Conservation (phyloP, 1,140 invertebrate species). For the Neuroterus valhalla region DNA sequence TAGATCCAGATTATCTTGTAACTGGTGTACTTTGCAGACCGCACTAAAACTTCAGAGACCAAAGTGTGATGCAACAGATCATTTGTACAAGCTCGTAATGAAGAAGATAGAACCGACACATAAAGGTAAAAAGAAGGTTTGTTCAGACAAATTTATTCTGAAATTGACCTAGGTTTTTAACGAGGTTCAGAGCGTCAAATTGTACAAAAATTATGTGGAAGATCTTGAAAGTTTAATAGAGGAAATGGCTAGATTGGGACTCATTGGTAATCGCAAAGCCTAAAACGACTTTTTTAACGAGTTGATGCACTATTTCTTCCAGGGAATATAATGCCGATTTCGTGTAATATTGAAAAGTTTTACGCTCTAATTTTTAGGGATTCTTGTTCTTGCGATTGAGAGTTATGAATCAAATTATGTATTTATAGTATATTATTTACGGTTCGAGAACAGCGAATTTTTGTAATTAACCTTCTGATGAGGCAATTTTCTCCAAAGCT, state of each 20-base stretch:
- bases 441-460: no score
- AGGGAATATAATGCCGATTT: constrained; percentile 59
- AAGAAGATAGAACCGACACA: constrained; percentile 60
- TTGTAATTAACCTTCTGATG: no score
- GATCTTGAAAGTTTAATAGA: constrained; percentile 55
- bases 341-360: constrained; percentile 50
- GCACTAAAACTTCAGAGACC: constrained; percentile 59
- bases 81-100: constrained; percentile 62
- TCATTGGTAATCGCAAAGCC: constrained; percentile 56
- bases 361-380: constrained; percentile 44
- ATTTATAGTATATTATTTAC: no score
- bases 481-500: no score
- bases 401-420: background rate
- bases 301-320: constrained; percentile 62
- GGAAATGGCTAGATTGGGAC: constrained; percentile 58
- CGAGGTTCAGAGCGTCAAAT: constrained; percentile 45
- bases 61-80: constrained; percentile 59
- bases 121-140: constrained; percentile 42
- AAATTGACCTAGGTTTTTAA: constrained; percentile 42
- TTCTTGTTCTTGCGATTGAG: background rate
- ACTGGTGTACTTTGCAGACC: constrained; percentile 60
- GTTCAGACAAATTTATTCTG: constrained; percentile 59
- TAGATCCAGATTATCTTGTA: constrained; percentile 59
- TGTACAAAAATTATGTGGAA: constrained; percentile 52
- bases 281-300: constrained; percentile 65